phyloP scores from a whole-genome alignment of 1,140 invertebrate genomes.

The Pogonomyrmex barbatus region DNA sequence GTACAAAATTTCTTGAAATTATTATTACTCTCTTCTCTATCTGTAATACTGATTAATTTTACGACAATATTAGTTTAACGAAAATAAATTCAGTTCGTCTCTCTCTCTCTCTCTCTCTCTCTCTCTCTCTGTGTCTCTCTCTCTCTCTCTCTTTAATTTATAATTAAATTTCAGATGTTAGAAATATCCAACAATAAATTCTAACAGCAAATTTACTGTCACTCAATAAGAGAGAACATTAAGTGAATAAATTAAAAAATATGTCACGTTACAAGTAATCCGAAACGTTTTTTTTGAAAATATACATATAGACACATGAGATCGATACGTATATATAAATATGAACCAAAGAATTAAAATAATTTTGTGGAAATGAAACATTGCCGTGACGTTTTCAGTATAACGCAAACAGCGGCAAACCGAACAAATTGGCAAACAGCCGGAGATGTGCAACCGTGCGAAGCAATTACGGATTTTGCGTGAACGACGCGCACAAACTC shows the following conservation, averaged over 20 bases:
- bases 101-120: too few species aligned
- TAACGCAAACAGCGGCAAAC: constrained; percentile 74
- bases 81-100: not conserved
- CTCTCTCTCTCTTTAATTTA: not conserved
- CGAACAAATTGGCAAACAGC: constrained; percentile 79
- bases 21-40: not conserved
- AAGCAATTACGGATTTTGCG: constrained; percentile 82
- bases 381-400: constrained; percentile 42
- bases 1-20: not conserved
- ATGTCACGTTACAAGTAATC: too few species aligned
- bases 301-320: not conserved
- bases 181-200: not conserved
- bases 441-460: constrained; percentile 79
- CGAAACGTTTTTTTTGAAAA: not conserved
- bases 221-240: not conserved
- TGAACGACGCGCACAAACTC: constrained; percentile 77
- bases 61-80: not conserved
- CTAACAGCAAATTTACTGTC: not conserved
- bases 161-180: not conserved
- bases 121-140: too few species aligned
- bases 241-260: too few species aligned
- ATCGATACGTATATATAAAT: not conserved
- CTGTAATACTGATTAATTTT: not conserved
- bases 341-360: not conserved
- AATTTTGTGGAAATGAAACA: constrained; percentile 24